Evolutionary conservation across 2,888 invertebrate species (phyloP).

Genomic region (Apomyelois bistriatella): DNA sequence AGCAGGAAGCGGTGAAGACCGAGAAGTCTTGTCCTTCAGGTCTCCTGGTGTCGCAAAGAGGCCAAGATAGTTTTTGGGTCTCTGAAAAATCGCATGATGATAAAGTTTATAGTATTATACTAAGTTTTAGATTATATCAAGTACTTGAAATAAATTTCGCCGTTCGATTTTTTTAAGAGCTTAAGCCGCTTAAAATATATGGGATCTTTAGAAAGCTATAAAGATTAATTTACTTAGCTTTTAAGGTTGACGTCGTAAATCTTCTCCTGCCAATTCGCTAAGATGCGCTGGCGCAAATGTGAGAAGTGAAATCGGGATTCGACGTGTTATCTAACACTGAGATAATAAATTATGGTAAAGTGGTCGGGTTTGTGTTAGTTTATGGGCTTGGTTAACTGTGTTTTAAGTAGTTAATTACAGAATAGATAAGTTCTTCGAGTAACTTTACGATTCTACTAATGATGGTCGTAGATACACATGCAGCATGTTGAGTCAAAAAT

Average conservation of each 20-base stretch:
- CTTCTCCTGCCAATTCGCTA: slow-evolving; percentile 23
- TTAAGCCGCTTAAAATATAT: too few species aligned
- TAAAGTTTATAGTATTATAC: too few species aligned
- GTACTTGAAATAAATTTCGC: too few species aligned
- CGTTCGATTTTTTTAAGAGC: too few species aligned
- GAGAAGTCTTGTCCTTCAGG: too few species aligned
- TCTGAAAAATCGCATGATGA: too few species aligned
- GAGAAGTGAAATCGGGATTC: slow-evolving; percentile 13
- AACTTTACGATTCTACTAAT: neutral
- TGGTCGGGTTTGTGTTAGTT: slow-evolving; percentile 5
- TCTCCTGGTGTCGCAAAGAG: too few species aligned
- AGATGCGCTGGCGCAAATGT: slow-evolving; percentile 20
- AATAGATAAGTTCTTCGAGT: slow-evolving; percentile 3
- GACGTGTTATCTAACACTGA: slow-evolving; percentile 2
- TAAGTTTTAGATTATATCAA: too few species aligned
- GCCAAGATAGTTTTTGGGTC: too few species aligned
- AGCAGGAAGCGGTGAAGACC: too few species aligned
- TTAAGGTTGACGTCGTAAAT: slow-evolving; percentile 21
- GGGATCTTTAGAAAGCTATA: neutral
- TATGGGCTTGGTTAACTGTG: slow-evolving; percentile 10
- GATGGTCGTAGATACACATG: neutral
- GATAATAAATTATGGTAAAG: slow-evolving; percentile 12
- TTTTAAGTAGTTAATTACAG: slow-evolving; percentile 9
- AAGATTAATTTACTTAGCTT: slow-evolving; percentile 21
- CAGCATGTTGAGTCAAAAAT: neutral